A percentile compares a stretch with the other conserved stretches of the same genome.
Conservation (phyloP, 1,140 invertebrate species). For the Yoshiicerus persimilis region DNA sequence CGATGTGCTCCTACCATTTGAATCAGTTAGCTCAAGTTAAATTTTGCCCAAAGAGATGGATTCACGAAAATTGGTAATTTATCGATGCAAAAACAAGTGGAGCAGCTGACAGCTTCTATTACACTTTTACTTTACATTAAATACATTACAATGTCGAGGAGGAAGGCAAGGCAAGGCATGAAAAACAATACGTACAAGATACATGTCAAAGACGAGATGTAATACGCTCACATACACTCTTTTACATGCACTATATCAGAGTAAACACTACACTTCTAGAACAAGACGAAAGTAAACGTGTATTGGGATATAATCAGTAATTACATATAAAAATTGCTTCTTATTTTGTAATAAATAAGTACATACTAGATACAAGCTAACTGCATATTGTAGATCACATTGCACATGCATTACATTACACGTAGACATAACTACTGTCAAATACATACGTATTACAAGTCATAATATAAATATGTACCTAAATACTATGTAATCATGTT, state of each 20-base stretch:
- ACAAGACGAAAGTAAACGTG: no score
- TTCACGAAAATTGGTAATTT: constrained; percentile 28
- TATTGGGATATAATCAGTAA: no score
- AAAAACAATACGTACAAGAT: background rate
- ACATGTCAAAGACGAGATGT: background rate
- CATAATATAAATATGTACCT: background rate
- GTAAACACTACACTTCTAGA: no score
- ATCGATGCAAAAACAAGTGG: constrained; percentile 29
- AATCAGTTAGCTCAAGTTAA: constrained; percentile 14
- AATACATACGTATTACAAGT: no score
- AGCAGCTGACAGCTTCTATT: constrained; percentile 26
- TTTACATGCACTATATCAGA: background rate
- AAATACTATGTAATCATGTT: background rate
- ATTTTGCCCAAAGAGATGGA: constrained; percentile 23
- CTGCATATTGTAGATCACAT: background rate
- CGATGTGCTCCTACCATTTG: constrained; percentile 19
- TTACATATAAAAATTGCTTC: no score
- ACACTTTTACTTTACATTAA: constrained; percentile 6
- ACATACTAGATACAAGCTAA: no score
- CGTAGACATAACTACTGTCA: background rate
- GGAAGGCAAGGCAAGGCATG: background rate
- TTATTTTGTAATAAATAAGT: no score
- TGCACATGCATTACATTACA: background rate
- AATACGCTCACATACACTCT: background rate
- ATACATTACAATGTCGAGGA: background rate